Percentiles rank a stretch among this genome's conserved stretches.
Evolutionary conservation across 2,113 vertebrate species (phyloP).

Genomic region (Lamprotornis superbus): DNA sequence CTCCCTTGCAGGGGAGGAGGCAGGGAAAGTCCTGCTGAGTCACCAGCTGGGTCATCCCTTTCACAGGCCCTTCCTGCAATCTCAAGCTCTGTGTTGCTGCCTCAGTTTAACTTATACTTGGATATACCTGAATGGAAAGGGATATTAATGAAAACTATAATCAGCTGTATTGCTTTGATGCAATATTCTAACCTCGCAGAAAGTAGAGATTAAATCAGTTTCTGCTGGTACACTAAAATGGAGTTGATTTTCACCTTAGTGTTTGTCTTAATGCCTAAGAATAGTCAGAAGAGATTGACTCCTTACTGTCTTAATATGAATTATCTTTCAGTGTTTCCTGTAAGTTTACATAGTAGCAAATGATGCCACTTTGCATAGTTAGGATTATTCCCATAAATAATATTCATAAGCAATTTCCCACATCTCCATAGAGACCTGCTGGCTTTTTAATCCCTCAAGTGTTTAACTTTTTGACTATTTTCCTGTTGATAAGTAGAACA

Average conservation of each 20-base stretch:
- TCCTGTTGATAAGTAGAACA: background rate
- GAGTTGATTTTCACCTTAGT: background rate
- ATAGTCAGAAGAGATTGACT: background rate
- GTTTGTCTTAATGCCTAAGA: background rate
- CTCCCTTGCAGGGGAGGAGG: background rate
- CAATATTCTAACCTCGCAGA: background rate
- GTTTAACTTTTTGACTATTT: background rate
- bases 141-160: background rate
- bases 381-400: background rate
- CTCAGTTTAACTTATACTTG: background rate
- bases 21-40: constrained; percentile 57
- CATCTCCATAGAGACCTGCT: background rate
- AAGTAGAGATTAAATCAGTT: background rate
- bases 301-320: background rate
- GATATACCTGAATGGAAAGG: background rate
- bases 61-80: background rate
- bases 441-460: background rate
- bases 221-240: background rate
- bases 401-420: background rate
- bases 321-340: background rate
- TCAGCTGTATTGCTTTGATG: background rate
- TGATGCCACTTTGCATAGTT: background rate
- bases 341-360: background rate
- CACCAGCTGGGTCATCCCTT: constrained; percentile 19
- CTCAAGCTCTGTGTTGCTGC: background rate